Conservation (phyloP, 2,888 invertebrate species). For the Euplexia lucipara region DNA sequence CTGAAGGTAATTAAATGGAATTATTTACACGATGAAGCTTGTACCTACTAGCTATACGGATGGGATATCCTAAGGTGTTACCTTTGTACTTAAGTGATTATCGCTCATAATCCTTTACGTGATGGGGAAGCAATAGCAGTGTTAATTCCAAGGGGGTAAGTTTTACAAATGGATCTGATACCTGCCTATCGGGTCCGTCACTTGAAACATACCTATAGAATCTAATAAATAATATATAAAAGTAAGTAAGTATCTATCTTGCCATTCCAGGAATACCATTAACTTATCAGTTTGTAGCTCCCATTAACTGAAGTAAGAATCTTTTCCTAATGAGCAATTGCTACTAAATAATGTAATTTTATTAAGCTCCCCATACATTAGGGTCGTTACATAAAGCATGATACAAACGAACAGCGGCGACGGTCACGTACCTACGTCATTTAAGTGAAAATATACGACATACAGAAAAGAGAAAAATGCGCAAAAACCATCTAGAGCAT, state of each 20-base stretch:
- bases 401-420: conserved; percentile 82
- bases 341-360: conserved; percentile 55
- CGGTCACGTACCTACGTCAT: conserved; percentile 88
- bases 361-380: conserved; percentile 57
- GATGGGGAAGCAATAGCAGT: conserved; percentile 58
- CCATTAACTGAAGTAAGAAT: conserved; percentile 50
- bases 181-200: conserved; percentile 6
- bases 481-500: conserved; percentile 88
- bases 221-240: conserved; percentile 1
- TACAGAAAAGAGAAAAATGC: conserved; percentile 88
- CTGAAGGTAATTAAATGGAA: conserved; percentile 41
- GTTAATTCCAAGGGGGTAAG: conserved; percentile 50
- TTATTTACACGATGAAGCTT: conserved; percentile 42
- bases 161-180: conserved; percentile 53
- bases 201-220: not conserved
- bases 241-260: conserved; percentile 1
- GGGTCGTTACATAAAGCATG: conserved; percentile 70
- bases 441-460: conserved; percentile 91
- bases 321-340: conserved; percentile 47
- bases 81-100: conserved; percentile 55
- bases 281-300: conserved; percentile 38
- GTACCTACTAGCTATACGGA: conserved; percentile 32
- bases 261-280: conserved; percentile 25
- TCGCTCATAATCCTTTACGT: conserved; percentile 50
- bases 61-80: conserved; percentile 26